Base-by-base conservation (phyloP, 1,140 invertebrate genomes). In the Eubasilissa regina region DNA sequence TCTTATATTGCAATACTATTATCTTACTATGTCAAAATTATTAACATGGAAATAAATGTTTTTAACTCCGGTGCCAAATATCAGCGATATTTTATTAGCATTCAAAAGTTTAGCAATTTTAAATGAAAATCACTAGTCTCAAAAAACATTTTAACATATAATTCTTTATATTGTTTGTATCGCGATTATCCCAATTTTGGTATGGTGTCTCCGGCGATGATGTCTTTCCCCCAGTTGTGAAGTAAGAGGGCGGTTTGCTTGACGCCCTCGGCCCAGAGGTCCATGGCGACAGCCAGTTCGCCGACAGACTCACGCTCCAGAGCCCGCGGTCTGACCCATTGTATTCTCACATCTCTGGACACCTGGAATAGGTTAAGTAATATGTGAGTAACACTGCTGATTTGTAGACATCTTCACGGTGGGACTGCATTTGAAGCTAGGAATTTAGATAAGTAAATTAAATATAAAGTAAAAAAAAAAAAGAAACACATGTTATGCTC, bases 271-370 rank as follows among this genome's bases (percentile, higher is more conserved):
- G 85, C 84, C 88, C 88, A 88, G 0, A 84, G 82, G 83, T 86
- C 85, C n/a, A 88, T 85, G 0, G 86, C 84, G 7, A 70, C 80
- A 6, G 87, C 87, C 11, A 88, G 84, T n/a, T 83, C 82, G 0
- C 83, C 84, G 0, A 87, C 86, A 7, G 84, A 85, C 4, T 84
- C 83, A 10, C 86, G 84, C 12, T 84, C 83, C 58, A 88, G 83
- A 9, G 87, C 87, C 0, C 86, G 83, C 19, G 87, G 86, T 8
- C 86, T 81, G 77, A 87, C 87, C 87, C 87, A 88, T 43, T 83
- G 83, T 12, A 89, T 84, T 13, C 78, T 74, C 25, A 87, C 87
- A 6, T 83, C 85, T n/a, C 84, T 83, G 53, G 81, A 84, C 66
- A 89, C 87, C 87, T 88, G 56, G 56, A 60, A 15, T 79, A 13